phyloP scores from a whole-genome alignment of 2,888 invertebrate species.

The Idaea straminata region DNA sequence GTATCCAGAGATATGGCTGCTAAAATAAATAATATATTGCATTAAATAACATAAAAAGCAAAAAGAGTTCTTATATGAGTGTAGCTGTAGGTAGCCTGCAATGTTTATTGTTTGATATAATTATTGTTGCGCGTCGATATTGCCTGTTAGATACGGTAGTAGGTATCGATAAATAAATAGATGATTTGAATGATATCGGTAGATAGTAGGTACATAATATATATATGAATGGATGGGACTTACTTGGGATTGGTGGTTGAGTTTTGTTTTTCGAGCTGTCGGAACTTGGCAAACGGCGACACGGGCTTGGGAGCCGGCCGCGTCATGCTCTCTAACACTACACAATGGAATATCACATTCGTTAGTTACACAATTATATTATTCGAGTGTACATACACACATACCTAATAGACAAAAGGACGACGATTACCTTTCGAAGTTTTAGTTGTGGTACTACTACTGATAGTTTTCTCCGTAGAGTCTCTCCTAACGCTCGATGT shows the following conservation, averaged over 20 bases:
- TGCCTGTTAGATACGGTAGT: slow-evolving; percentile 11
- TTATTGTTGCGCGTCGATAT: slow-evolving; percentile 7
- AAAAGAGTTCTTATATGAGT: slow-evolving; percentile 33
- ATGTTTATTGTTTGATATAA: neutral
- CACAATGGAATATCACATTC: slow-evolving; percentile 9
- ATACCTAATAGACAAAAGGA: neutral
- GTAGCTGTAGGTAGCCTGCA: slow-evolving; percentile 15
- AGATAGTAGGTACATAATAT: too few relatives aligned
- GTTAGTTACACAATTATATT: neutral
- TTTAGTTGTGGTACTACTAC: slow-evolving; percentile 80
- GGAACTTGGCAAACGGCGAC: slow-evolving; percentile 95
- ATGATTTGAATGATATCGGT: neutral
- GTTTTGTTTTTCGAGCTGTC: slow-evolving; percentile 93
- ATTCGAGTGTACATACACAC: slow-evolving; percentile 6
- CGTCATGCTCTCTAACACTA: slow-evolving; percentile 79
- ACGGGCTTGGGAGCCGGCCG: slow-evolving; percentile 82
- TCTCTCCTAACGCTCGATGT: slow-evolving; percentile 73
- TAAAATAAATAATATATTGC: slow-evolving; percentile 64
- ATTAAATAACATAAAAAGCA: slow-evolving; percentile 55
- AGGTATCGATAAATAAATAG: slow-evolving; percentile 1
- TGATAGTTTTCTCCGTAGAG: slow-evolving; percentile 79
- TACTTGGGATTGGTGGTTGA: slow-evolving; percentile 90
- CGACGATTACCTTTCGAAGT: slow-evolving; percentile 77
- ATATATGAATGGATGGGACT: slow-evolving; percentile 43
- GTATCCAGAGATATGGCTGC: slow-evolving; percentile 70